phyloP scores from a whole-genome alignment of 1,140 invertebrate genomes.

The Elysia chlorotica region DNA sequence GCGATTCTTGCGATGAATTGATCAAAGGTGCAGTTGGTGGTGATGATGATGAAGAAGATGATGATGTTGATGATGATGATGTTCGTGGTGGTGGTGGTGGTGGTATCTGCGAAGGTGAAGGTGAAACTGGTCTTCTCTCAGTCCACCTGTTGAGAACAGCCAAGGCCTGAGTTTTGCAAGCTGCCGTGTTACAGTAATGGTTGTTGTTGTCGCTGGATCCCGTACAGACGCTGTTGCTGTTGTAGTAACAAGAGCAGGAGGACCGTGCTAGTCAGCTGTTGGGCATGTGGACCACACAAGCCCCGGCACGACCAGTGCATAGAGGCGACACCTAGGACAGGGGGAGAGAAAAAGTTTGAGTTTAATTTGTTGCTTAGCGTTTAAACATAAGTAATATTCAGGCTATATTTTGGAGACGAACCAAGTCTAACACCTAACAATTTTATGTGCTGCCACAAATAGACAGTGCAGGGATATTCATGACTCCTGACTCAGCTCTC shows the following conservation, averaged over 20 bases:
- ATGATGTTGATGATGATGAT: not conserved
- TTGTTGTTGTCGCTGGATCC: too few relatives aligned
- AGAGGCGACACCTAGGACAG: slow-evolving; percentile 71
- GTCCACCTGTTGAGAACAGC: slow-evolving; percentile 53
- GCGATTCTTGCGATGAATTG: too few relatives aligned
- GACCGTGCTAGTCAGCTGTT: slow-evolving; percentile 50
- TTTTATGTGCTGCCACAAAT: not conserved
- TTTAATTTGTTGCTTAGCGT: too few relatives aligned
- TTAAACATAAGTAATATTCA: too few relatives aligned
- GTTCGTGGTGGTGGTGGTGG: not conserved
- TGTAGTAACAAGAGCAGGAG: slow-evolving; percentile 36
- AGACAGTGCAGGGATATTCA: not conserved
- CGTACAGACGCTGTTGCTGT: too few relatives aligned
- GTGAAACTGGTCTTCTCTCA: not conserved
- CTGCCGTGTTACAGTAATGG: too few relatives aligned
- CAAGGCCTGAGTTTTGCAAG: slow-evolving; percentile 29
- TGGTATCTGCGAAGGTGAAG: not conserved
- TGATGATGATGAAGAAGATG: not conserved
- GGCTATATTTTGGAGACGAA: too few relatives aligned
- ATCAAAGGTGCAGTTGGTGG: not conserved
- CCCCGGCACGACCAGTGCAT: slow-evolving; percentile 80
- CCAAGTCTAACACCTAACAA: not conserved
- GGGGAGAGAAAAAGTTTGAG: not conserved
- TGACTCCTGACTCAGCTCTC: not conserved
- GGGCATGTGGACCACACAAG: slow-evolving; percentile 76